Evolutionary conservation across 35 echinoderm and acorn worm genomes (phyloP).

Genomic region (Heliocidaris erythrogramma): DNA sequence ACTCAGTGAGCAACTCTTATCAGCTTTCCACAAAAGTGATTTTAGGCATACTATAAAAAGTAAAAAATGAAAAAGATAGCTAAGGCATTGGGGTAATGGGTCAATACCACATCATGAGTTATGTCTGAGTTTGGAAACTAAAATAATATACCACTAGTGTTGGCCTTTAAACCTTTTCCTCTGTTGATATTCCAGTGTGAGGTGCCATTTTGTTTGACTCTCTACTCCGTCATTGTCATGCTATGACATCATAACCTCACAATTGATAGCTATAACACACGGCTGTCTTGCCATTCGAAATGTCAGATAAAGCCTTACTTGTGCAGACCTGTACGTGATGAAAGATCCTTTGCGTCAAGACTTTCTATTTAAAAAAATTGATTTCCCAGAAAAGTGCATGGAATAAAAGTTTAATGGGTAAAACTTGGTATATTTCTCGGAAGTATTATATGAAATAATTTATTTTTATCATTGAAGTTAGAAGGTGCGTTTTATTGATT

Average conservation of each 20-base stretch:
- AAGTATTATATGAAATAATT: background rate
- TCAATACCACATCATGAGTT: background rate
- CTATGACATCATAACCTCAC: conserved; percentile 4
- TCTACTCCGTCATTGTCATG: background rate
- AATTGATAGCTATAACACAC: background rate
- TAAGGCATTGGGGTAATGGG: background rate
- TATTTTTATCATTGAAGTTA: background rate
- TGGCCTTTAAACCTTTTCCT: conserved; percentile 5
- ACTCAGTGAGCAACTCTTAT: too few species aligned
- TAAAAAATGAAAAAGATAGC: background rate
- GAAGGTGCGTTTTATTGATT: background rate
- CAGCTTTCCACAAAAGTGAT: background rate
- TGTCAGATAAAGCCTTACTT: background rate
- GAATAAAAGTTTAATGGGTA: background rate
- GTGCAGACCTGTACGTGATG: background rate
- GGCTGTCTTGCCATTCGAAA: background rate
- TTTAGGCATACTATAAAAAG: background rate
- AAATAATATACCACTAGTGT: background rate
- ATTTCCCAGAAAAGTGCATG: background rate
- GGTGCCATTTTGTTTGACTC: background rate
- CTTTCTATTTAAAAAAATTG: background rate
- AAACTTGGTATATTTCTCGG: background rate
- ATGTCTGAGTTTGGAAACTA: background rate
- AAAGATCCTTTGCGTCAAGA: background rate
- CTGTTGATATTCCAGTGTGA: background rate